These are phyloP conservation scores for Nipponia nippon DNA, from an alignment of 2,113 vertebrate genomes.

Conservation along the genomic window DNA sequence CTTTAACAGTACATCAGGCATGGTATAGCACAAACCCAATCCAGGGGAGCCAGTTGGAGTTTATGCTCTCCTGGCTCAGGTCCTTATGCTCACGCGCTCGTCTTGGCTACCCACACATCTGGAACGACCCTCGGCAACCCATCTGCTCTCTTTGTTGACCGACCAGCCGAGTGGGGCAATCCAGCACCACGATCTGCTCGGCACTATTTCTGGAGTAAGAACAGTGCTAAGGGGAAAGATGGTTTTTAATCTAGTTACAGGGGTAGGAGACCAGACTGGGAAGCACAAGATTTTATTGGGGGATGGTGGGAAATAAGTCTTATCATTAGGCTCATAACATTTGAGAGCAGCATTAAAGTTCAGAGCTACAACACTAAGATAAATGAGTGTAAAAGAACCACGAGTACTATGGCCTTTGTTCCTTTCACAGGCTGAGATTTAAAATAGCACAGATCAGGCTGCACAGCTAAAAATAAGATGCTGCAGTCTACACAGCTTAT, in stretches of 20 bases:
- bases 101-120: background rate
- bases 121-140: background rate
- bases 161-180: background rate
- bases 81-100: rapidly evolving
- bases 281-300: background rate
- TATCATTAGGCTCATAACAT: background rate
- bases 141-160: background rate
- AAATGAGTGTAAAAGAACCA: background rate
- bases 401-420: background rate
- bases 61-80: background rate
- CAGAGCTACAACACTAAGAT: background rate
- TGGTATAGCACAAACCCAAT: rapidly evolving
- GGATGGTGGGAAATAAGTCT: background rate
- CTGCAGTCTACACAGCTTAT: background rate
- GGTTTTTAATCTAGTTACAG: background rate
- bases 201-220: background rate
- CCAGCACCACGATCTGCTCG: background rate
- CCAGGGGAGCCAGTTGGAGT: background rate
- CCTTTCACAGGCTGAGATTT: background rate
- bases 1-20: background rate
- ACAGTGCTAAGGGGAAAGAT: background rate
- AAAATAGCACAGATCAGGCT: background rate
- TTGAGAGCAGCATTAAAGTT: background rate
- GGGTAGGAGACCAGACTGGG: background rate
- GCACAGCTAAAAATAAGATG: background rate